Conservation (phyloP, 2,888 invertebrate species). For the Enchytraeus crypticus region DNA sequence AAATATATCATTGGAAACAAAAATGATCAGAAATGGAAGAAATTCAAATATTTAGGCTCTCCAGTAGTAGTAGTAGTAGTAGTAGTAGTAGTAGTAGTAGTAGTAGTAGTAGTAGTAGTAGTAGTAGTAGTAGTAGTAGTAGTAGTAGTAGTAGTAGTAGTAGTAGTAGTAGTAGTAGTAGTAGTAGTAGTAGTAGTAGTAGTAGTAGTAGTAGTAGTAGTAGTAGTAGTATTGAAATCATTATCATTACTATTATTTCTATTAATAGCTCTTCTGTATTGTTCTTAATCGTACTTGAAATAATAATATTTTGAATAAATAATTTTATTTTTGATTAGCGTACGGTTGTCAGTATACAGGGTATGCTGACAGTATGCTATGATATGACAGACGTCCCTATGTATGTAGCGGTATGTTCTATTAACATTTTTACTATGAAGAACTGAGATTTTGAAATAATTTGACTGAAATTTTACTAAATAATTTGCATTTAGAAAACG, state of each 20-base stretch:
- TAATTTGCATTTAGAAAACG: no score
- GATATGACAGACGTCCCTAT: no score
- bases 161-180: conserved; percentile 15
- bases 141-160: conserved; percentile 19
- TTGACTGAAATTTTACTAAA: no score
- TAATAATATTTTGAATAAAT: not conserved
- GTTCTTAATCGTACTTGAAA: not conserved
- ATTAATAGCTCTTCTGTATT: not conserved
- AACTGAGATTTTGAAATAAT: no score
- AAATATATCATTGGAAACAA: no score
- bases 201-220: not conserved
- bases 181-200: not conserved
- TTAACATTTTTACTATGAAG: no score
- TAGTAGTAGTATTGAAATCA: not conserved
- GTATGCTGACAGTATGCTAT: no score
- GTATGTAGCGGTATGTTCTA: no score
- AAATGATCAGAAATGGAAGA: no score
- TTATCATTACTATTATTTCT: not conserved
- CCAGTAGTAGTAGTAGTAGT: conserved; percentile 19
- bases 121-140: conserved; percentile 23
- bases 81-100: conserved; percentile 22
- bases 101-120: conserved; percentile 20
- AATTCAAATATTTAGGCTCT: no score
- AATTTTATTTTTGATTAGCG: no score
- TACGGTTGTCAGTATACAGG: no score